Evolutionary conservation across 2,113 vertebrate genomes (phyloP).

Genomic region (Verasper variegatus): DNA sequence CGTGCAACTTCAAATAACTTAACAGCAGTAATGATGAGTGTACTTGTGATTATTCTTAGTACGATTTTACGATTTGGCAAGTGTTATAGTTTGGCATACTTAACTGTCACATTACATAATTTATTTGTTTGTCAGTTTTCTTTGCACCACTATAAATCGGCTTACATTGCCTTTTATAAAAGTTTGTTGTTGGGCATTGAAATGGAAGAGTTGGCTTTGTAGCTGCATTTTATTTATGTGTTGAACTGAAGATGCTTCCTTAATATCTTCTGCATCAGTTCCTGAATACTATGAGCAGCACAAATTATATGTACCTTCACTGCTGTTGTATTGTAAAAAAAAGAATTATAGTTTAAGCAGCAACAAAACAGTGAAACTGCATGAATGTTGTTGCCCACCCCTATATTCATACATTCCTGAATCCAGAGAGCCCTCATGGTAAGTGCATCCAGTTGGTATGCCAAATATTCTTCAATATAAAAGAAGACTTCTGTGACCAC

Average conservation of each 20-base stretch:
- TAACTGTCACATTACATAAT: too few relatives aligned
- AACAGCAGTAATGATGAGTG: background rate
- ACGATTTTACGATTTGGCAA: too few relatives aligned
- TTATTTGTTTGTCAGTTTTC: too few relatives aligned
- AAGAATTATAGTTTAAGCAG: too few relatives aligned
- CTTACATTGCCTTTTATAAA: background rate
- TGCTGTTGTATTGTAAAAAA: too few relatives aligned
- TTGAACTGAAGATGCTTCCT: background rate
- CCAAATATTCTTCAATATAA: conserved; percentile 34
- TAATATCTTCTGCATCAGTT: background rate
- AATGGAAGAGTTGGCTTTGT: background rate
- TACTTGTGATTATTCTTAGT: background rate
- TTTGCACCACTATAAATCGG: too few relatives aligned
- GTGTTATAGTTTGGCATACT: too few relatives aligned
- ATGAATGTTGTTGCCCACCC: background rate
- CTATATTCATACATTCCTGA: conserved; percentile 17
- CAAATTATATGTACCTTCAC: too few relatives aligned
- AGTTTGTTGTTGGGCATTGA: background rate
- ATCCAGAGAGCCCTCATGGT: conserved; percentile 1
- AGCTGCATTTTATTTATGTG: background rate
- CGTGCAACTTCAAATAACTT: background rate
- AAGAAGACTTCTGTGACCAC: conserved; percentile 43
- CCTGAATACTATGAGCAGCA: background rate
- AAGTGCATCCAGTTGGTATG: conserved; percentile 18
- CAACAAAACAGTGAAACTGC: too few relatives aligned